Percentiles rank a stretch among this genome's conserved stretches.
phyloP scores from a whole-genome alignment of 2,113 vertebrate species.

The Vireo altiloquus region DNA sequence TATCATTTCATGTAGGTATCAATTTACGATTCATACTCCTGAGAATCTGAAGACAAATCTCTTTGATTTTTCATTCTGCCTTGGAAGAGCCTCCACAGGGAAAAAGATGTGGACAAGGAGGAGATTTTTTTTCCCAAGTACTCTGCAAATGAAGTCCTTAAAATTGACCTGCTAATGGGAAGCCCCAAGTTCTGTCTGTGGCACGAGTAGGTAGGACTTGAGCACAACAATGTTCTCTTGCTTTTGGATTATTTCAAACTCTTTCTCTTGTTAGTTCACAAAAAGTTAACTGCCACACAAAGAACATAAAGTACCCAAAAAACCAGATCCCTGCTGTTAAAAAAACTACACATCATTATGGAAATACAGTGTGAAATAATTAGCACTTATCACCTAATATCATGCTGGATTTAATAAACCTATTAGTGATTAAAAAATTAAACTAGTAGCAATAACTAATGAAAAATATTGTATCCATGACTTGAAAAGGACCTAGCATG shows the following conservation, averaged over 20 bases:
- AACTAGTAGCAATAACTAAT: not conserved
- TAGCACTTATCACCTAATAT: not conserved
- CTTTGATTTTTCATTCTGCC: not conserved
- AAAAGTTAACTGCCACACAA: not conserved
- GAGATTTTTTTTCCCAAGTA: not conserved
- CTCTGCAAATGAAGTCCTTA: not conserved
- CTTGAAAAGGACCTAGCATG: not conserved
- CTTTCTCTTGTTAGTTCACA: not conserved
- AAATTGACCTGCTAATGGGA: not conserved
- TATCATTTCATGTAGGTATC: not conserved
- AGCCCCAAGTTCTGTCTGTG: not conserved
- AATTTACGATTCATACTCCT: not conserved
- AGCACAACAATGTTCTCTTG: not conserved
- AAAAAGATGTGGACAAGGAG: fast-evolving
- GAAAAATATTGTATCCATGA: not conserved
- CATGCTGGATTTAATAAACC: not conserved
- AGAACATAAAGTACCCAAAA: not conserved
- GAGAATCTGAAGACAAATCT: not conserved
- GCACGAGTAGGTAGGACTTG: not conserved
- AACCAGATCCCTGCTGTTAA: not conserved
- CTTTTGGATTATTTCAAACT: not conserved
- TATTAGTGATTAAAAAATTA: not conserved
- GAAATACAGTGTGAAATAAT: not conserved
- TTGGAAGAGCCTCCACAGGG: not conserved
- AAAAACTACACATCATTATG: not conserved